phyloP scores from a whole-genome alignment of 2,113 vertebrate species.

The Morone chrysops region DNA sequence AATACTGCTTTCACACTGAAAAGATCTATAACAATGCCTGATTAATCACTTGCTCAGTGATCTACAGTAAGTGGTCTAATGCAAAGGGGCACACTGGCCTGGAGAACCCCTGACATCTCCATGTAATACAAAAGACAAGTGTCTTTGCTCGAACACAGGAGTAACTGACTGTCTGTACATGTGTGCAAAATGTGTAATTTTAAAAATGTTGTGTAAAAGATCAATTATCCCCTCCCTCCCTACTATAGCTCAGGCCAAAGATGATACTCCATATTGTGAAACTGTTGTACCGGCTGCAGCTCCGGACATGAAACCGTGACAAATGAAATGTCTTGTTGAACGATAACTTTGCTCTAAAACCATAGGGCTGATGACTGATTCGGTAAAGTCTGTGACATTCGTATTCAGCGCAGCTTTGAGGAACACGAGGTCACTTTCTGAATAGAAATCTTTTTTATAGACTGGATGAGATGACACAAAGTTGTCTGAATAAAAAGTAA shows the following conservation, averaged over 20 bases:
- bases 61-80: neutral
- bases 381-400: slow-evolving; percentile 5
- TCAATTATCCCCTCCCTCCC: too few species aligned
- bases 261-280: neutral
- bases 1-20: slow-evolving; percentile 2
- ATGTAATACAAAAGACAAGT: neutral
- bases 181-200: too few species aligned
- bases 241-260: neutral
- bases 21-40: neutral
- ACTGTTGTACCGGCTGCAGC: neutral
- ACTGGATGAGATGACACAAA: slow-evolving; percentile 37
- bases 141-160: neutral
- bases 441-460: slow-evolving; percentile 41
- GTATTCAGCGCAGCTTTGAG: slow-evolving; percentile 24
- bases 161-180: neutral
- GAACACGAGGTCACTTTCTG: slow-evolving; percentile 31
- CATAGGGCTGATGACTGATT: neutral
- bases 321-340: neutral
- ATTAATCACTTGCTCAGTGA: neutral
- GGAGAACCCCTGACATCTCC: neutral
- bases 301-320: too few species aligned
- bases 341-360: neutral
- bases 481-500: slow-evolving; percentile 53
- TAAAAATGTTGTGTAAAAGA: neutral
- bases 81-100: neutral